phyloP scores from a whole-genome alignment of 2,113 vertebrate species.

The Sterna hirundo region DNA sequence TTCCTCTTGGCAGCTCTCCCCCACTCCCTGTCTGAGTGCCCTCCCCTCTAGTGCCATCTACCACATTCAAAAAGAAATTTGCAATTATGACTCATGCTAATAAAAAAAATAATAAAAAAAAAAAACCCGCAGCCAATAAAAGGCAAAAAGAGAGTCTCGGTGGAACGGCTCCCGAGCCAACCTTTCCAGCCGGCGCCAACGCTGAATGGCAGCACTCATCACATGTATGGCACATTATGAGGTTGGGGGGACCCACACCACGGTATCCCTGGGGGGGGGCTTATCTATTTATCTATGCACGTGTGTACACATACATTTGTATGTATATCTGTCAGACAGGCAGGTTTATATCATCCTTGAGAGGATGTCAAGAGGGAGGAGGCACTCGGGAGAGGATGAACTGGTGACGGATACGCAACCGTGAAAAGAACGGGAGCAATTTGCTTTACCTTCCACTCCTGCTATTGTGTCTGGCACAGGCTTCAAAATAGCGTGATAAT shows the following conservation, averaged over 20 bases:
- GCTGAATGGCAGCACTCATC: neutral
- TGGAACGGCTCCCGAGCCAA: neutral
- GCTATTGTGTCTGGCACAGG: neutral
- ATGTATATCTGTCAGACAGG: neutral
- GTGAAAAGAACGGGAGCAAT: neutral
- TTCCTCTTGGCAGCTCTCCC: neutral
- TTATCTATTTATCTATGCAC: accelerated
- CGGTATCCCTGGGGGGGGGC: neutral
- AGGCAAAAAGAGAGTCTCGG: neutral
- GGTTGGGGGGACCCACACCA: neutral
- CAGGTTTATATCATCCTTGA: neutral
- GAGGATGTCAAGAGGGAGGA: neutral
- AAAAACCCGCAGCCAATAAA: neutral
- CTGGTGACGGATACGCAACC: neutral
- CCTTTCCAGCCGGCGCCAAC: neutral
- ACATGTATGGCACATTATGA: neutral
- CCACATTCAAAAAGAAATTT: neutral
- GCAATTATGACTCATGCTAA: neutral
- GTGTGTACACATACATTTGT: neutral
- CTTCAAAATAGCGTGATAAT: neutral
- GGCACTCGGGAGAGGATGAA: neutral
- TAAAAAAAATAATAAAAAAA: neutral
- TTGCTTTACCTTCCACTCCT: neutral
- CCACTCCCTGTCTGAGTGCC: neutral
- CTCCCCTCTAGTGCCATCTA: neutral